phyloP scores from a whole-genome alignment of 2,113 vertebrate genomes.

The Planiliza haematocheilus region DNA sequence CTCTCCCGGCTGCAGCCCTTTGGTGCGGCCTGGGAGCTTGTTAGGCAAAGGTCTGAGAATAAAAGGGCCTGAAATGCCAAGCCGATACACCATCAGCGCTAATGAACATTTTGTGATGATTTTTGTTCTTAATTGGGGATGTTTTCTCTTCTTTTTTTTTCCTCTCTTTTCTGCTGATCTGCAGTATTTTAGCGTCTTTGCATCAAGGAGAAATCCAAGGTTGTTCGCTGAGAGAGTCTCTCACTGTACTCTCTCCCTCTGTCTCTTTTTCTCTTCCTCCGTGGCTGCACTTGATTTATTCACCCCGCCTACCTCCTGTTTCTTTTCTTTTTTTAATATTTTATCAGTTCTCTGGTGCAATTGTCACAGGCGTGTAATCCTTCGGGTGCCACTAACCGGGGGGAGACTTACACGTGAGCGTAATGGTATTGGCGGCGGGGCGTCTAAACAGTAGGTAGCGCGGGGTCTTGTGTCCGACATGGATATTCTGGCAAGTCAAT shows the following conservation, averaged over 20 bases:
- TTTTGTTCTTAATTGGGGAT: constrained; percentile 68
- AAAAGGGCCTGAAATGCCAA: constrained; percentile 70
- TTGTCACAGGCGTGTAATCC: constrained; percentile 70
- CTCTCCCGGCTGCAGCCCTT: constrained; percentile 20
- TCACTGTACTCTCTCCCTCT: constrained; percentile 21
- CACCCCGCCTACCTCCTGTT: constrained; percentile 33
- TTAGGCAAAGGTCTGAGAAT: constrained; percentile 66
- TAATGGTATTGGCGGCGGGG: constrained; percentile 2
- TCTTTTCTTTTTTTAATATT: constrained; percentile 15
- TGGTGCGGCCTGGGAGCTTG: constrained; percentile 52
- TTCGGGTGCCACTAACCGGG: constrained; percentile 57
- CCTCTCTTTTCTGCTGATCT: constrained; percentile 63
- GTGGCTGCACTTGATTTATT: constrained; percentile 62
- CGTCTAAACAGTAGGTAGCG: constrained; percentile 41
- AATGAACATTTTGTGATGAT: constrained; percentile 68
- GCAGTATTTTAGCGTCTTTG: constrained; percentile 66
- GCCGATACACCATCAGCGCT: constrained; percentile 49
- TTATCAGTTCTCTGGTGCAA: constrained; percentile 66
- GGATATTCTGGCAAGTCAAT: constrained; percentile 56
- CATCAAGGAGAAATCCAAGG: constrained; percentile 76
- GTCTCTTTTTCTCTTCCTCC: constrained; percentile 29
- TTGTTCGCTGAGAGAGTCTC: constrained; percentile 58
- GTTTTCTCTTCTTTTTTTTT: constrained; percentile 60
- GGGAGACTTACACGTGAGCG: constrained; percentile 35
- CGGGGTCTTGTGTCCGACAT: constrained; percentile 46